Base-by-base conservation (phyloP, 2,797 vertebrate species). In the Alcedo quadribrachys region DNA sequence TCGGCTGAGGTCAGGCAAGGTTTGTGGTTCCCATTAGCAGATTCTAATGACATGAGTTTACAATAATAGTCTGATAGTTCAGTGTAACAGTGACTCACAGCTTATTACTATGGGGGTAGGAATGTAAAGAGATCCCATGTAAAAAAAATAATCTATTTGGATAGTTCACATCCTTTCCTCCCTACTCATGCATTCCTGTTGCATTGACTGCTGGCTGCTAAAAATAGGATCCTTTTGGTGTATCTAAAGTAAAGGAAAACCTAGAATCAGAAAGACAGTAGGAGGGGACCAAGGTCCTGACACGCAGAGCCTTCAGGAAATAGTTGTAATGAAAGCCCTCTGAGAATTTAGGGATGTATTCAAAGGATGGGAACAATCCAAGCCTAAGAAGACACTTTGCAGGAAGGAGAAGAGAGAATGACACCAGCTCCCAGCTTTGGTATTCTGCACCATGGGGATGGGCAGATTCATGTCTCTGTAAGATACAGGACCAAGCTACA, bases 131-230 rank as follows among this genome's bases (percentile, higher is more conserved):
- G 87, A 95, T 84, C 81, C 86, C 61, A 14, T 76, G 28, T 85
- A 57, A 78, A 91, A 92, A 93, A 89, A 91, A 55, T 61, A 12
- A 25, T 24, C 51, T 70, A 9, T 85, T 90, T 82, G 87, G 75
- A 95, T 93, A 90, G 68, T 91, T 94, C 50, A 67, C 91, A 96
- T 95, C 94, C 91, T 95, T 96, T 96, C 89, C 91, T 95, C 85
- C 71, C 83, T 95, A 24, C 91, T 93, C 92, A 95, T 50, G 78
- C 90, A 93, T 95, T 95, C 94, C 70, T 81, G 33, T 80, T 94
- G 51, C 73, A 69, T 70, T 87, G 85, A 76, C 83, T 66, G 57
- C 67, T 50, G 45, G 50, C 61, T 93, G 65, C 92, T 95, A 95
- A 94, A 96, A 95, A 95, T 94, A 94, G 89, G 61, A 27, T 42